Percentiles rank a stretch among this genome's conserved stretches.
Evolutionary conservation across 2,888 invertebrate species (phyloP).

Genomic region (Patella pellucida): DNA sequence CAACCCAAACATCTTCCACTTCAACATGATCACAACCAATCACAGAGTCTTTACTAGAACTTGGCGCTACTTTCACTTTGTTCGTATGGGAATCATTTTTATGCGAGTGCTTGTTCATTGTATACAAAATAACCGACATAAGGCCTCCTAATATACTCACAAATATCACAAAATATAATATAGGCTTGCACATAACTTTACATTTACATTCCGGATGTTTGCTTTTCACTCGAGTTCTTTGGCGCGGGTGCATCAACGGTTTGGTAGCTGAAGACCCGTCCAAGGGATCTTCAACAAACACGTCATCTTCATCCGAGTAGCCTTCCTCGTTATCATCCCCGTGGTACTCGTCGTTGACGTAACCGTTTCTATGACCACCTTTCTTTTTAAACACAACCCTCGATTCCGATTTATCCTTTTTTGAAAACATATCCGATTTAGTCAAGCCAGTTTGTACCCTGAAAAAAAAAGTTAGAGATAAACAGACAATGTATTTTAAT

Average conservation of each 20-base stretch:
- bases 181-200: slow-evolving; percentile 50
- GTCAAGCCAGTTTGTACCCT: too few relatives aligned
- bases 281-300: slow-evolving; percentile 55
- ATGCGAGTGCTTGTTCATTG: slow-evolving; percentile 48
- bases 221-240: slow-evolving; percentile 51
- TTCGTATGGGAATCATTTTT: slow-evolving; percentile 13
- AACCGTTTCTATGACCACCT: slow-evolving; percentile 37
- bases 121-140: slow-evolving; percentile 55
- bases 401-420: slow-evolving; percentile 29
- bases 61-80: background rate
- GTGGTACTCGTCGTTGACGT: slow-evolving; percentile 43
- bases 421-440: background rate
- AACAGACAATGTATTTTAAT: too few relatives aligned
- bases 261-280: slow-evolving; percentile 52
- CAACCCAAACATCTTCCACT: slow-evolving; percentile 79
- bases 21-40: slow-evolving; percentile 77
- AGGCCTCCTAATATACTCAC: slow-evolving; percentile 51
- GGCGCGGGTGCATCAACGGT: slow-evolving; percentile 60
- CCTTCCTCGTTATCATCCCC: slow-evolving; percentile 46
- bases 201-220: slow-evolving; percentile 48
- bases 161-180: slow-evolving; percentile 53
- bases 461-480: too few relatives aligned
- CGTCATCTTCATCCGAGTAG: slow-evolving; percentile 58
- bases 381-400: slow-evolving; percentile 38
- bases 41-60: slow-evolving; percentile 58